phyloP scores from a whole-genome alignment of 1,140 invertebrate species.

The Apis laboriosa region DNA sequence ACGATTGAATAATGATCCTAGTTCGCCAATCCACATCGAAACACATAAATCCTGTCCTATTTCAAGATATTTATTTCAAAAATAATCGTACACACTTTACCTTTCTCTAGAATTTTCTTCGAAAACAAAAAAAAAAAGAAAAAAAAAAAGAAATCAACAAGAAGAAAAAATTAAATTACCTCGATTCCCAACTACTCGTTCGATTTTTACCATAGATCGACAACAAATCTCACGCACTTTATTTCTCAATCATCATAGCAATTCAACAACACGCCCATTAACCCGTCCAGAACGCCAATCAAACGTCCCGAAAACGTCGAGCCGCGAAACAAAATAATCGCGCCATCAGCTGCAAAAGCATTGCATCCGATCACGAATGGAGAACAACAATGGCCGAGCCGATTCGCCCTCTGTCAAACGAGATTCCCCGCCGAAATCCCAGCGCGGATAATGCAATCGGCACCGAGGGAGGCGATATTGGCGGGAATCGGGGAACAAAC shows the following conservation, averaged over 20 bases:
- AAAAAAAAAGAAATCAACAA: not conserved
- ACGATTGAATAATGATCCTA: not conserved
- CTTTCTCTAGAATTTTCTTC: too few species aligned
- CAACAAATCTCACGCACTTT: not conserved
- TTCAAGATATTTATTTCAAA: not conserved
- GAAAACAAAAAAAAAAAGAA: too few species aligned
- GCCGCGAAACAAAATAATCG: constrained; percentile 31
- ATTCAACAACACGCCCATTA: constrained; percentile 11
- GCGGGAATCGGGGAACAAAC: not conserved
- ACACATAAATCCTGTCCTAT: not conserved
- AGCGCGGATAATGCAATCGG: constrained; percentile 18
- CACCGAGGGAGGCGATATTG: constrained; percentile 6
- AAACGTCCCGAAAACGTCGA: constrained; percentile 21
- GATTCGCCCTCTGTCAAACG: not conserved
- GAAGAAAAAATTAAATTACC: too few species aligned
- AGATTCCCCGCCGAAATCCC: constrained; percentile 22
- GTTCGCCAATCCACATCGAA: not conserved
- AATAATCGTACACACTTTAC: not conserved
- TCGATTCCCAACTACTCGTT: not conserved
- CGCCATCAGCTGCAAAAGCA: constrained; percentile 8
- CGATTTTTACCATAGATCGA: not conserved
- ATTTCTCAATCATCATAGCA: constrained; percentile 17
- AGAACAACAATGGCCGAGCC: not conserved
- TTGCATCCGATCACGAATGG: not conserved
- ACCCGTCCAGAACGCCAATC: constrained; percentile 8